Evolutionary conservation across 1,140 invertebrate genomes (phyloP), one percentile per base, ranked within the genome.

Genomic region (Zaprionus camerounensis): DNA sequence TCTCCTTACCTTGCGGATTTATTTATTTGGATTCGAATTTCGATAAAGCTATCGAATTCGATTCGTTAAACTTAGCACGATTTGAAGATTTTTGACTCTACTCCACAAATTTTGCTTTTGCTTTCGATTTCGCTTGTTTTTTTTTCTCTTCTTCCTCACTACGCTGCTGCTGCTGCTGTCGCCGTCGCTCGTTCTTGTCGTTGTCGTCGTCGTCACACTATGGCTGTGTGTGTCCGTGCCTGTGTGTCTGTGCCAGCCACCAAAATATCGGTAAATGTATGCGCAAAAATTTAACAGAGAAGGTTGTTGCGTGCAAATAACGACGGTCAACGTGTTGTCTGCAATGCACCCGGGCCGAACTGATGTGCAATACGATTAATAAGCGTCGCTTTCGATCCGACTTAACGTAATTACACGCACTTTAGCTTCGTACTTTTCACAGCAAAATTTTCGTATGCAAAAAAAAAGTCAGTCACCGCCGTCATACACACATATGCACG

Each of bases 261-360:
- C 67, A 76, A 76, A 86, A 86, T 88, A 86, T 88, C 82, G 82
- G 82, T 87, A 86, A 82, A 83, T 83, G 79, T 78, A 81, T 81
- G 78, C 75, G 71, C 69, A 81, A 81, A 83, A 88, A 82, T 75
- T 46, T 61, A 71, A 75, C 31, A 53, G 51, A 78, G 36, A 51
- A 56, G 59, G 46, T 72, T 80, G 49, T 69, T 62, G 69, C 80
- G 64, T 74, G 78, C 81, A 73, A 82, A 75, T 75, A 77, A 79
- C 67, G 46, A 78, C 73, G 84, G 76, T 83, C 80, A 78, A 82
- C 76, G 72, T 84, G 68, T 53, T 56, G 13, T 61, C 65, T 78
- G 28, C 75, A 68, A 76, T 80, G 51, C 36, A 55, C 63, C 63
- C 51, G 17, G 46, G 59, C 61, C 53, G 66, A 3, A 11, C 58